Conservation (phyloP, 2,888 invertebrate species). For the Melangyna quadrimaculata region DNA sequence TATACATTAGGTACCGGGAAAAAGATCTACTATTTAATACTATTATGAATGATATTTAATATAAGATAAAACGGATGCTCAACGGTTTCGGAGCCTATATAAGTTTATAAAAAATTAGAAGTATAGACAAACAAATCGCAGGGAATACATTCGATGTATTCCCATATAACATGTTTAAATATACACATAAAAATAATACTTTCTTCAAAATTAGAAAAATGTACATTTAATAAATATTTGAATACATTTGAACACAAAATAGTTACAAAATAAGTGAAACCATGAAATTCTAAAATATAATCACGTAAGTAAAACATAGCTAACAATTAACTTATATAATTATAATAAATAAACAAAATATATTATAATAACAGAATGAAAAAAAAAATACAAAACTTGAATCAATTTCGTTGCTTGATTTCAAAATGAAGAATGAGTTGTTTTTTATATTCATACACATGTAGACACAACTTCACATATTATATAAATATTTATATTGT, state of each 20-base stretch:
- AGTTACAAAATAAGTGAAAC: slow-evolving; percentile 67
- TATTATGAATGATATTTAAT: slow-evolving; percentile 58
- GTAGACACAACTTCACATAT: slow-evolving; percentile 66
- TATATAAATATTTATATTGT: slow-evolving; percentile 63
- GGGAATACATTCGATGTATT: slow-evolving; percentile 55
- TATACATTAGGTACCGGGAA: slow-evolving; percentile 35
- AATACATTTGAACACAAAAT: slow-evolving; percentile 72
- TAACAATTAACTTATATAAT: slow-evolving; percentile 63
- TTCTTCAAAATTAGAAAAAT: slow-evolving; percentile 73
- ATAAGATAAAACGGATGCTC: slow-evolving; percentile 77
- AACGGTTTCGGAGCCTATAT: slow-evolving; percentile 81
- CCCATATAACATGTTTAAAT: slow-evolving; percentile 47
- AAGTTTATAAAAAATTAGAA: slow-evolving; percentile 54
- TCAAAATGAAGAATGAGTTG: slow-evolving; percentile 59
- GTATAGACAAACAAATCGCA: slow-evolving; percentile 43
- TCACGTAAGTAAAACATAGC: slow-evolving; percentile 68
- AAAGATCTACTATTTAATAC: slow-evolving; percentile 55
- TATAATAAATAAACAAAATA: slow-evolving; percentile 34
- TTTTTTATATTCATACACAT: slow-evolving; percentile 70
- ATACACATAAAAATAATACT: slow-evolving; percentile 66
- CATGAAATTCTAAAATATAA: slow-evolving; percentile 71
- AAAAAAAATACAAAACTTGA: slow-evolving; percentile 43
- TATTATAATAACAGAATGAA: slow-evolving; percentile 41
- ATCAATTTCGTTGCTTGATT: slow-evolving; percentile 68
- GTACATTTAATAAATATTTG: slow-evolving; percentile 69